A percentile compares a stretch with the other conserved stretches of the same genome.
These are phyloP conservation scores for Spinibarbus caldwelli DNA, from an alignment of 2,797 vertebrate genomes.

Conservation along the genomic window DNA sequence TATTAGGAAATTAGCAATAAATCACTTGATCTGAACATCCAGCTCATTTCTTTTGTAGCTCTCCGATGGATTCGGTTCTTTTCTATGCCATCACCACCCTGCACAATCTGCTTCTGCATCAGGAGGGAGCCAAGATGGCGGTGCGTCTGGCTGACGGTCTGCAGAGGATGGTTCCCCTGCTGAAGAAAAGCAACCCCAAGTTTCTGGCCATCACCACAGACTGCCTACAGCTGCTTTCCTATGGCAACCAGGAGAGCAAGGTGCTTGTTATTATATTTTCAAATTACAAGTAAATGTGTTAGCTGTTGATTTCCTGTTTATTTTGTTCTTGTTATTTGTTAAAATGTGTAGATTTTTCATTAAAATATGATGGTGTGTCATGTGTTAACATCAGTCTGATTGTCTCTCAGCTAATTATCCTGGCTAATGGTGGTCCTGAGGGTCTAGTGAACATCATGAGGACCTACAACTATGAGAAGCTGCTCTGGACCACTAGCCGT, in stretches of 20 bases:
- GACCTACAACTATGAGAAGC: constrained; percentile 93
- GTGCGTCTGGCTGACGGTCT: constrained; percentile 95
- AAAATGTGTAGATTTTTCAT: not conserved
- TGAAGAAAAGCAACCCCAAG: constrained; percentile 97
- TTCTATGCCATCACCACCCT: constrained; percentile 99
- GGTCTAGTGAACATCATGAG: constrained; percentile 97
- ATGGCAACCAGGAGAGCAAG: constrained; percentile 99
- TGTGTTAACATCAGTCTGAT: constrained; percentile 1
- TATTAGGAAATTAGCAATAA: not conserved
- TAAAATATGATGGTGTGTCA: not conserved
- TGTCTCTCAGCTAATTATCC: constrained; percentile 87
- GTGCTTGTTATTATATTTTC: constrained; percentile 65
- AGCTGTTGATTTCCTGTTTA: not conserved
- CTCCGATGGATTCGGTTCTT: constrained; percentile 93
- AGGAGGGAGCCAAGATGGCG: constrained; percentile 98
- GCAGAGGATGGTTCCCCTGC: constrained; percentile 97
- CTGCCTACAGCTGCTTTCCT: constrained; percentile 96
- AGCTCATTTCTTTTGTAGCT: constrained; percentile 74
- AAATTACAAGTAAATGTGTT: not conserved
- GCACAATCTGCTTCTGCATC: constrained; percentile 97
- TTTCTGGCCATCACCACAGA: constrained; percentile 98
- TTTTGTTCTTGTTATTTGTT: not conserved
- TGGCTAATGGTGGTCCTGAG: constrained; percentile 93
- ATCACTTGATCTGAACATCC: not conserved
- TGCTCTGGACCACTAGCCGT: constrained; percentile 98